Percentiles rank a stretch among this genome's conserved stretches.
These are phyloP conservation scores for Drosophila sulfurigaster DNA, from an alignment of 1,140 invertebrate species.

Conservation along the genomic window DNA sequence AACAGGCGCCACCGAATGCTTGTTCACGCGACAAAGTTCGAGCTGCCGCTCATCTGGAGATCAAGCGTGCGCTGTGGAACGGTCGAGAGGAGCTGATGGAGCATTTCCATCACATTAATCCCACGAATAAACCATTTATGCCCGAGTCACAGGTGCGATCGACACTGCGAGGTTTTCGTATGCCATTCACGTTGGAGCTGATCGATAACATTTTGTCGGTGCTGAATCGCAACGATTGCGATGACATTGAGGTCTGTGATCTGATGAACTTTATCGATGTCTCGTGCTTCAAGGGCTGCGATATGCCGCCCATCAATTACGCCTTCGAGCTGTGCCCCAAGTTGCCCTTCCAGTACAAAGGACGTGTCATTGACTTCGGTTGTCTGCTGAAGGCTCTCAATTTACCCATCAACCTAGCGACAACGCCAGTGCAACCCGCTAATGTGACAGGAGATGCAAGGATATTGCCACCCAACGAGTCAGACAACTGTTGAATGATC, in stretches of 20 bases:
- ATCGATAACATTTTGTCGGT: slow-evolving; percentile 89
- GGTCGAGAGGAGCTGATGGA: slow-evolving; percentile 89
- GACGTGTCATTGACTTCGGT: slow-evolving; percentile 72
- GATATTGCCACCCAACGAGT: slow-evolving; percentile 49
- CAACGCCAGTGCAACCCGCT: background rate
- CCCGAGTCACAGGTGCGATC: slow-evolving; percentile 86
- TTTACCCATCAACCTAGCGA: slow-evolving; percentile 55
- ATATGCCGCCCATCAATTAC: slow-evolving; percentile 74
- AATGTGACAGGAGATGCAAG: slow-evolving; percentile 32
- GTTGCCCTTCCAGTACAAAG: slow-evolving; percentile 65
- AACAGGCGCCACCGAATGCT: slow-evolving; percentile 83
- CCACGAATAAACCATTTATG: slow-evolving; percentile 86
- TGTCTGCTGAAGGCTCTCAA: slow-evolving; percentile 62
- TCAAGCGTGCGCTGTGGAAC: slow-evolving; percentile 89
- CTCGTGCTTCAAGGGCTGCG: slow-evolving; percentile 60
- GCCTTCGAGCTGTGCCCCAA: slow-evolving; percentile 81
- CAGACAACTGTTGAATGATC: slow-evolving; percentile 12
- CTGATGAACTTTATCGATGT: slow-evolving; percentile 79
- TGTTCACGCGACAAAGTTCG: slow-evolving; percentile 82
- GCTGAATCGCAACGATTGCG: slow-evolving; percentile 87
- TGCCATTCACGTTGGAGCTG: slow-evolving; percentile 89
- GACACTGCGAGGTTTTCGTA: slow-evolving; percentile 87
- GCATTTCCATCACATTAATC: slow-evolving; percentile 88
- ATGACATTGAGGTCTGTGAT: slow-evolving; percentile 86
- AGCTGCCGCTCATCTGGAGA: slow-evolving; percentile 88